Conservation (phyloP, 2,797 vertebrate species). For the Lophius americanus region DNA sequence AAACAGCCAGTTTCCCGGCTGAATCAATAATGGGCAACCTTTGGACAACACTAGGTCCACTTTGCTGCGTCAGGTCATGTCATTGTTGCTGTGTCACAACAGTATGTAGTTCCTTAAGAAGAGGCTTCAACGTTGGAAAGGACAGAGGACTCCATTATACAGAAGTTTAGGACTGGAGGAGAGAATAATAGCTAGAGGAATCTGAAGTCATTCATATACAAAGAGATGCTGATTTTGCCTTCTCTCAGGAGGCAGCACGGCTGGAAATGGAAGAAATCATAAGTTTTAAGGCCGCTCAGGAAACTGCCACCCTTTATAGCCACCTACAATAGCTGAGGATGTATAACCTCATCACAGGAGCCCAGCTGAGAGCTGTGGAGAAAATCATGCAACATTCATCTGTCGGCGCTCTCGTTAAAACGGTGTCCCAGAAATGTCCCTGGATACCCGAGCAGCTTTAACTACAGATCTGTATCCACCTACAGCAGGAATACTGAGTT, state of each 20-base stretch:
- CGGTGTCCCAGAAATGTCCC: neutral
- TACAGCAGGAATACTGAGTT: constrained; percentile 49
- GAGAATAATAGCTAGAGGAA: neutral
- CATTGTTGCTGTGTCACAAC: constrained; percentile 32
- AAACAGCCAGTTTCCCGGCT: constrained; percentile 51
- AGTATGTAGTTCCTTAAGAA: constrained; percentile 3
- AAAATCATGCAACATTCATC: constrained; percentile 31
- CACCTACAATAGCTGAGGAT: constrained; percentile 17
- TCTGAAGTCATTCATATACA: neutral
- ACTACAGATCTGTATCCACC: constrained; percentile 12
- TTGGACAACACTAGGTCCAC: constrained; percentile 39
- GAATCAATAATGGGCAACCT: constrained; percentile 55
- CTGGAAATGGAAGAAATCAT: constrained; percentile 3
- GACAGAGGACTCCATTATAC: neutral
- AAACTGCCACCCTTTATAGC: constrained; percentile 14
- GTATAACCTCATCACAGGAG: constrained; percentile 2
- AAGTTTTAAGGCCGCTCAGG: constrained; percentile 6
- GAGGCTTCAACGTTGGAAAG: neutral
- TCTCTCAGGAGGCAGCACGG: neutral
- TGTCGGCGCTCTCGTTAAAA: constrained; percentile 9
- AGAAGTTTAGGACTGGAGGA: neutral
- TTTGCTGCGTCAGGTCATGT: constrained; percentile 44
- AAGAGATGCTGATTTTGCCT: constrained; percentile 10
- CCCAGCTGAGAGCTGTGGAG: constrained; percentile 8
- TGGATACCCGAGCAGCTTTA: constrained; percentile 1